A percentile compares a stretch with the other conserved stretches of the same genome.
Conservation (phyloP, 2,113 vertebrate genomes). For the Phalacrocorax brasilianus region DNA sequence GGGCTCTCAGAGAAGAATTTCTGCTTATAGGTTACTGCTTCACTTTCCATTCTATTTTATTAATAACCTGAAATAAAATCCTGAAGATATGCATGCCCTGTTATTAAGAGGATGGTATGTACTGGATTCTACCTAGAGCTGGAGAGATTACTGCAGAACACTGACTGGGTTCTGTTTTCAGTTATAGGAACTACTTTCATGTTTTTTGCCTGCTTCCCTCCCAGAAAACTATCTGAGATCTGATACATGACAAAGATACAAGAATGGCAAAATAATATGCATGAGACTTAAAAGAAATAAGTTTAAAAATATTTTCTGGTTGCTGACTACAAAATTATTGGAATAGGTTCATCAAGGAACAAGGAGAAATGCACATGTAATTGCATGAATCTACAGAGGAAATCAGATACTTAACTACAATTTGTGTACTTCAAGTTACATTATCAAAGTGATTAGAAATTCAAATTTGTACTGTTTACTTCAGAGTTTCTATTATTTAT, state of each 20-base stretch:
- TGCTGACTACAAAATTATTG: not conserved
- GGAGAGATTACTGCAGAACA: not conserved
- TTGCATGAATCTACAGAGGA: not conserved
- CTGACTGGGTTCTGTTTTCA: not conserved
- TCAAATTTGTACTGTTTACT: not conserved
- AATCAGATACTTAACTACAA: not conserved
- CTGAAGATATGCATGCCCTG: not conserved
- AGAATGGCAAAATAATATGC: not conserved
- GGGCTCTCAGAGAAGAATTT: not conserved
- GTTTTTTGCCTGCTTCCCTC: not conserved
- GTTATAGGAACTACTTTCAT: not conserved
- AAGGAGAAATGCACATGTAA: not conserved
- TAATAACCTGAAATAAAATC: not conserved
- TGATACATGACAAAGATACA: not conserved
- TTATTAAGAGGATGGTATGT: accelerated
- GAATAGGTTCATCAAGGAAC: not conserved
- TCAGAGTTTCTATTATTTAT: not conserved
- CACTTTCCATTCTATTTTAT: not conserved
- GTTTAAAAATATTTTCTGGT: not conserved
- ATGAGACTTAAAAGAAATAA: not conserved
- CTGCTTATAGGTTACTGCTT: not conserved
- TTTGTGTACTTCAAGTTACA: not conserved
- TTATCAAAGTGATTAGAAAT: not conserved
- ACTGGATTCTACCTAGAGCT: not conserved
- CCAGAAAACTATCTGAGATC: not conserved